Conservation (phyloP, 2,888 invertebrate species). For the Periphyllus acericola region DNA sequence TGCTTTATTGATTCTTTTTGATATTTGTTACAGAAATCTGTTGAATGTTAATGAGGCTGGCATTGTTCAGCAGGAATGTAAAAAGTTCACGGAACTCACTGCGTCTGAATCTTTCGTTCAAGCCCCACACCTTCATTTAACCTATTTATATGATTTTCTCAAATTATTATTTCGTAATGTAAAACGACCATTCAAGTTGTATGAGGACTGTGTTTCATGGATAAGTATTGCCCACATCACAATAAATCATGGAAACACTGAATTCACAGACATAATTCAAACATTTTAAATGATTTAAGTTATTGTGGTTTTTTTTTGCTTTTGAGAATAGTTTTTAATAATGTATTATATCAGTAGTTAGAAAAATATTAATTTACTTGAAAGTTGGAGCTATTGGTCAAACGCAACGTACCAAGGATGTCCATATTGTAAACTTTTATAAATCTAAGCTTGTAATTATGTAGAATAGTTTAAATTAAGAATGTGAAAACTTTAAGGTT, state of each 20-base stretch:
- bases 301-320: no score
- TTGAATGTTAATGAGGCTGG: background rate
- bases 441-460: no score
- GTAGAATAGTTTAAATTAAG: no score
- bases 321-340: no score
- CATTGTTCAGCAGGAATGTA: background rate
- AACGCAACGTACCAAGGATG: no score
- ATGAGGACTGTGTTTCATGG: slow-evolving; percentile 6
- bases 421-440: no score
- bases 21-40: background rate
- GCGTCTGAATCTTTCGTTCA: background rate
- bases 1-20: background rate
- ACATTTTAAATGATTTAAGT: no score
- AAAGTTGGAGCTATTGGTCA: no score
- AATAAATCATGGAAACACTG: background rate
- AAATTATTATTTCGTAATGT: slow-evolving; percentile 12
- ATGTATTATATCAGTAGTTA: no score
- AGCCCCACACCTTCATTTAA: background rate
- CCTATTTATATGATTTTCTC: slow-evolving; percentile 7
- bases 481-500: no score
- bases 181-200: slow-evolving; percentile 11
- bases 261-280: no score
- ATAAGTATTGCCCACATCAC: background rate
- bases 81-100: background rate
- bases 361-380: no score